Base-by-base conservation (phyloP, 2,888 invertebrate genomes). In the Leuctra nigra region DNA sequence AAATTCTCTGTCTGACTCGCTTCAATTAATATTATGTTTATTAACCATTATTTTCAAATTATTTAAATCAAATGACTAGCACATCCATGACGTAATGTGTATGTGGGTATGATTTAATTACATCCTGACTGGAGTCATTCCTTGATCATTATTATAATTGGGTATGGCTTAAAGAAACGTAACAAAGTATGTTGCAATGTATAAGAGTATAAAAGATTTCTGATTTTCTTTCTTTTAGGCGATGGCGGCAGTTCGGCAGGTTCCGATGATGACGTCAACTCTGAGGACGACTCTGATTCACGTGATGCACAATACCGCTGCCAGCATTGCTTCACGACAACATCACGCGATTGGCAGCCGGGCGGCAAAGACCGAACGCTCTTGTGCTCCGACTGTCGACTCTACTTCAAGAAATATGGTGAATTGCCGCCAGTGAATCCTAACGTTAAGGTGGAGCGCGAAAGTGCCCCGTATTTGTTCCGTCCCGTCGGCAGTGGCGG, bases 241-340 rank as follows among this genome's bases (percentile, higher is more conserved):
- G 83, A 83, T 67, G 75, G n/a, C n/a, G n/a, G 78, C 62, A 83
- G 81, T 65, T 80, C 80, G 18, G 80, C 76, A 11, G 78, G 77
- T 68, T 50, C 50, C 2, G 50, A 50, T 9, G 80, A 80, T 63
- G 76, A 76, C 48, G 92, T 94, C 71, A 91, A 90, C 75, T 94
- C 94, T 63, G 94, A 94, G 70, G 93, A 94, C 72, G 95, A 95
- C 72, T 93, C 93, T 72, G 94, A 94, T 74, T 93, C 91, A 58
- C 81, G 93, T 69, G 91, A 92, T 68, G 74, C 75, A 61, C 74
- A 77, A 50, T 81, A 81, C 66, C 75, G 82, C 50, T 89, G 89
- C 66, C 81, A 84, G 61, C 85, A 87, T 68, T 89, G 89, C 68
- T 84, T 82, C 65, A 81, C 84, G 2, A 84, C 83, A 59, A 83